Percentiles rank a stretch among this genome's conserved stretches.
Evolutionary conservation across 2,797 vertebrate species (phyloP).

Genomic region (Notamacropus eugenii): DNA sequence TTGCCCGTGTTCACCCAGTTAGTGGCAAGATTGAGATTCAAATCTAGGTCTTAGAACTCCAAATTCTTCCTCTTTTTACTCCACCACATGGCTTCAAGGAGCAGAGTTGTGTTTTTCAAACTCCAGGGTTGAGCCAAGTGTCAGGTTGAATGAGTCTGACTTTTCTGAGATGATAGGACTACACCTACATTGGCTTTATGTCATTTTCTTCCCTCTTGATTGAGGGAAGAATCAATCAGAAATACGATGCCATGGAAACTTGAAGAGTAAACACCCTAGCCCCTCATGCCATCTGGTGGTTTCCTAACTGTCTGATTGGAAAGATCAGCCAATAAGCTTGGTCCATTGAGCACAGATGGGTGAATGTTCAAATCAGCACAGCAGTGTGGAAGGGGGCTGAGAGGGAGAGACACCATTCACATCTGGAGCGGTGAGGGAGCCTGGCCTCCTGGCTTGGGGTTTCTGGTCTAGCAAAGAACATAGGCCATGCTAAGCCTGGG

Average conservation of each 20-base stretch:
- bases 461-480: background rate
- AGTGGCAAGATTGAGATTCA: background rate
- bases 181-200: background rate
- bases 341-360: conserved; percentile 6
- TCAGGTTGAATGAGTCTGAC: background rate
- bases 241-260: background rate
- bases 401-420: background rate
- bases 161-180: background rate
- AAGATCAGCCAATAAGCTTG: background rate
- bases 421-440: background rate
- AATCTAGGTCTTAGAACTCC: background rate
- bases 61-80: background rate
- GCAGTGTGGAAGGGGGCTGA: background rate
- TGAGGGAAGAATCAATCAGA: background rate
- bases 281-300: background rate
- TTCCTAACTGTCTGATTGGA: conserved; percentile 1
- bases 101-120: background rate
- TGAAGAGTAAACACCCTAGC: background rate
- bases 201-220: background rate
- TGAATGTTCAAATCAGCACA: background rate
- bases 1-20: background rate
- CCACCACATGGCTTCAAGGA: background rate
- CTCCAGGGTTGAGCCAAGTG: background rate
- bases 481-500: background rate
- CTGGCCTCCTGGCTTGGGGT: background rate